Base-by-base conservation (phyloP, 2,797 vertebrate species). In the Channallabes apus region DNA sequence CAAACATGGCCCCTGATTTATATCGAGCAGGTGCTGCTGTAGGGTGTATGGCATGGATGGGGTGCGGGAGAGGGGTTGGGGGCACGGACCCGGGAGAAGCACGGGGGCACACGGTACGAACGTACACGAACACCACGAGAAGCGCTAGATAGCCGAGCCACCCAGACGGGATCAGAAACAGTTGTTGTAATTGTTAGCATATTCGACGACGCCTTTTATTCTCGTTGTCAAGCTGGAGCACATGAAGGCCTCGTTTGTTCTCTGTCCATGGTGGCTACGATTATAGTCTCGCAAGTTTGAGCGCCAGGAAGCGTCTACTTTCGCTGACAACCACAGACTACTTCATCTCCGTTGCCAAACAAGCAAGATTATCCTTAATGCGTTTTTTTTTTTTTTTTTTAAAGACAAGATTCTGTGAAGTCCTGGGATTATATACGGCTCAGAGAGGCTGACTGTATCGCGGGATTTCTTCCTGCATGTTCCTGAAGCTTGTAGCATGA, bases 1-100 rank as follows among this genome's bases (percentile, higher is more conserved):
- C 94, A 94, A 94, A 94, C 93, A 93, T 93, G 93, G 95, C 93
- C 93, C 91, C 91, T 95, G 95, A 96, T 96, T 96, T 96, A 96
- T 96, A 93, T 95, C 93, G 92, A 92, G 93, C 95, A 96, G 95
- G 95, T 96, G 95, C 91, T 92, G 91, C 85, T 14, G 35, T 56
- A 61, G 73, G 22, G 91, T 46, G 81, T 62, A 17, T 29, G 38
- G 69, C 2, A 24, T 51, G 82, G 46, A 61, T 41, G 67, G 67
- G 68, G 8, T 11, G 46, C 2, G 76, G 4, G 81, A 89, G 69
- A 41, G 84, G 38, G 65, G 32, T 18, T 9, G 1, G 3, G 22
- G 29, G 38, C 38, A 3, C 35, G 89, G 41, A 81, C 68, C 77
- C 11, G 22, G n/a, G 91, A 92, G 90, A 92, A 93, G 46, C 46